Evolutionary conservation across 2,888 invertebrate species (phyloP), one percentile per base, ranked within the genome.

Genomic region (Lycophotia porphyrea): DNA sequence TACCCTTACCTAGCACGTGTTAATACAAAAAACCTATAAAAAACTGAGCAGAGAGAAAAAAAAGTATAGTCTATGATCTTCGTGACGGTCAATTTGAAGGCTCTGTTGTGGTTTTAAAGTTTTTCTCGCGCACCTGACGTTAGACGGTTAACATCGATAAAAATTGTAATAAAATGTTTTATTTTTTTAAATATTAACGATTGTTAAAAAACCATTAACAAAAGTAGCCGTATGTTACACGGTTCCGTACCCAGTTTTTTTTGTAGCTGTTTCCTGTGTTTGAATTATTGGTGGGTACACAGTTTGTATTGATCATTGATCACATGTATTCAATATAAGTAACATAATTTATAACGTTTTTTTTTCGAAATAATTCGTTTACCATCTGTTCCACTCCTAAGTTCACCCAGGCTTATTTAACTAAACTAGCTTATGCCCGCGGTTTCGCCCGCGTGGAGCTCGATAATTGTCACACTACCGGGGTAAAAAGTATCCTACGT

Each of bases 1-100:
- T 88, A 87, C 89, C 85, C 78, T 77, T 73, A 71, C 71, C 81
- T 88, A 93, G 94, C 95, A 93, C 94, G 95, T 94, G 95, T 94
- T 93, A 92, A 92, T 88, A 89, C 90, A 88, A 82, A 88, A 86
- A 82, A 88, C 75, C 86, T 84, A 88, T 88, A 90, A 91, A 90
- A 89, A 90, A 88, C 83, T 80, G 61, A 87, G 82, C 85, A 76
- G 58, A 52, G 21, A 74, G n/a, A 81, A 81, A 81, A 89, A 90
- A 88, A 85, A 88, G 85, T 87, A 86, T 27, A 90, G 86, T 89
- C 91, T 60, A 92, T 91, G 91, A 93, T 91, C 90, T 88, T 88
- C 87, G 77, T 79, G 78, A 84, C 74, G 74, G 24, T 74, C 73
- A 78, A 81, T 80, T 80, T 78, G 80, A 84, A 85, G 83, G 85